A percentile compares a stretch with the other conserved stretches of the same genome.
Evolutionary conservation across 2,797 vertebrate genomes (phyloP).

Genomic region (Phoxinus dragarum): DNA sequence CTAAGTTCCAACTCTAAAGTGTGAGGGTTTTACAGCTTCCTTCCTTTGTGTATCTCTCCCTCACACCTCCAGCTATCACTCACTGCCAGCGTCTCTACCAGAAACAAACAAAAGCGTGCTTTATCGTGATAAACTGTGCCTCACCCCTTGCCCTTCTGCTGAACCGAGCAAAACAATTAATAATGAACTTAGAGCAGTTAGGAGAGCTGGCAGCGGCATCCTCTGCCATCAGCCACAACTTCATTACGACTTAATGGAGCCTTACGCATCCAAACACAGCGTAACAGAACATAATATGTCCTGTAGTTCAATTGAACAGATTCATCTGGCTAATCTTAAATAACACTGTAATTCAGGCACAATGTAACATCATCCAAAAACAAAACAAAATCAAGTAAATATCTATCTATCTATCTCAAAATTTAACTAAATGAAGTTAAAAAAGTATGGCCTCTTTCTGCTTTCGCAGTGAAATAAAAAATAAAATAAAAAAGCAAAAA

Average conservation of each 20-base stretch:
- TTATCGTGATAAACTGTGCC: conserved; percentile 44
- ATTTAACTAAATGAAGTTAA: too few species aligned
- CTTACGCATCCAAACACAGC: conserved; percentile 21
- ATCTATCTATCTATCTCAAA: too few species aligned
- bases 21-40: neutral
- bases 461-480: neutral
- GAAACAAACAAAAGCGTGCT: conserved; percentile 39
- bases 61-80: conserved; percentile 28
- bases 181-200: conserved; percentile 57
- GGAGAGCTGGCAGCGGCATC: conserved; percentile 47
- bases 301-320: neutral
- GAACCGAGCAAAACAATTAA: conserved; percentile 61
- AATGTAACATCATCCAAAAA: neutral
- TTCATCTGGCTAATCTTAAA: neutral
- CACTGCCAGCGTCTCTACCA: conserved; percentile 4
- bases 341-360: neutral
- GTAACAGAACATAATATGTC: neutral
- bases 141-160: conserved; percentile 54
- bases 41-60: conserved; percentile 22
- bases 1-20: neutral
- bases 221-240: conserved; percentile 46
- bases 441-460: neutral
- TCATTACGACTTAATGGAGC: conserved; percentile 43
- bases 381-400: neutral
- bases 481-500: neutral